phyloP scores from a whole-genome alignment of 2,797 vertebrate genomes.

The Loriculus beryllinus region DNA sequence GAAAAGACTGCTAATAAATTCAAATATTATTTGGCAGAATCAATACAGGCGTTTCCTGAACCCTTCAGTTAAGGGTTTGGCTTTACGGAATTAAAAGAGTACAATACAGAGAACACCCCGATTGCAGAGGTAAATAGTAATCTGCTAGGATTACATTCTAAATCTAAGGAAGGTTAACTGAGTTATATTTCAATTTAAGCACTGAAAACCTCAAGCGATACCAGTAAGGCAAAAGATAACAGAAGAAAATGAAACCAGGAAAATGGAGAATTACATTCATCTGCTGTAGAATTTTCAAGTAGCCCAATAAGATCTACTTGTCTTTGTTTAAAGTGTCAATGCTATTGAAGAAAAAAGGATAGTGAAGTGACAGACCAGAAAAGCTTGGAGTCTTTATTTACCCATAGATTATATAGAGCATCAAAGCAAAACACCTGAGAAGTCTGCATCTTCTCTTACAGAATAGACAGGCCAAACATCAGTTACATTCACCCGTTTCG shows the following conservation, averaged over 20 bases:
- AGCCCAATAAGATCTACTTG: background rate
- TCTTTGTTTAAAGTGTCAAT: background rate
- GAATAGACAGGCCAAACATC: background rate
- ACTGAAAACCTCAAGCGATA: background rate
- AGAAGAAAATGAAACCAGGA: background rate
- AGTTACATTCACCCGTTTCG: background rate
- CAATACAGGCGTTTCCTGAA: background rate
- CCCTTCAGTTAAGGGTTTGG: background rate
- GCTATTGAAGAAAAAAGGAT: background rate
- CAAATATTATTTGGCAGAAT: background rate
- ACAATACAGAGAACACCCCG: background rate
- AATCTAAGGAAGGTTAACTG: background rate
- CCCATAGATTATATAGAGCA: background rate
- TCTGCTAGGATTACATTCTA: background rate
- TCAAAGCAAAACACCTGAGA: background rate
- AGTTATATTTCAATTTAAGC: background rate
- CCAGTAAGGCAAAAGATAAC: background rate
- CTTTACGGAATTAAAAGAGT: background rate
- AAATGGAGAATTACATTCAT: background rate
- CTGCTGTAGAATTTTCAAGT: background rate
- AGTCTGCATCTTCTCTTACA: background rate
- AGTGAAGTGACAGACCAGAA: background rate
- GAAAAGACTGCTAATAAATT: background rate
- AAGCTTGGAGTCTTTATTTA: background rate
- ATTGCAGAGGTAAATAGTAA: background rate